Evolutionary conservation across 2,113 vertebrate genomes (phyloP).

Genomic region (Pterocles orientalis): DNA sequence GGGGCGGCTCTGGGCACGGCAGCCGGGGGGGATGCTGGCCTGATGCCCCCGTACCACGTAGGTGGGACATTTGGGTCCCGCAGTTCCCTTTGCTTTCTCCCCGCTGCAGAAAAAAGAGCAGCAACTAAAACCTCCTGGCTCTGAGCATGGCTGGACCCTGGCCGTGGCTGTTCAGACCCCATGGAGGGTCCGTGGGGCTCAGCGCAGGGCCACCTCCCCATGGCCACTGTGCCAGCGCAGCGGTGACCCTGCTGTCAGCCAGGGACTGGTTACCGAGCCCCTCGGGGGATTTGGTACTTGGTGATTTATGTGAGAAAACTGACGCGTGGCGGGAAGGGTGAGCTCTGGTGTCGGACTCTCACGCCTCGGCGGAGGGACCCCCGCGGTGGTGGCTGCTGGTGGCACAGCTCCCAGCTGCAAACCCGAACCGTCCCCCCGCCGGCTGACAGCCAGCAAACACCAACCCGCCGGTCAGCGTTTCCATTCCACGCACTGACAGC

Average conservation of each 20-base stretch:
- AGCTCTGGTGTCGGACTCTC: background rate
- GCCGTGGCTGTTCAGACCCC: accelerated
- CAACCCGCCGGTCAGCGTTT: background rate
- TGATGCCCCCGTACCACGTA: accelerated
- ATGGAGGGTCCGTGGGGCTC: background rate
- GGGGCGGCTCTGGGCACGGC: background rate
- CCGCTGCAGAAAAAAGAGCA: background rate
- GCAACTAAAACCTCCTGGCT: accelerated
- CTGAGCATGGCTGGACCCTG: accelerated
- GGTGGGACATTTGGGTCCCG: background rate
- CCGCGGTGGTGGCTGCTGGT: background rate
- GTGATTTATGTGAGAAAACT: background rate
- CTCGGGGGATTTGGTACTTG: background rate
- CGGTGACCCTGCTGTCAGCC: background rate
- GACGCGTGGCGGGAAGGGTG: accelerated
- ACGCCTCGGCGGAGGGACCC: background rate
- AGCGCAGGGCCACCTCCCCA: background rate
- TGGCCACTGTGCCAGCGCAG: background rate
- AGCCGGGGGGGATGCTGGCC: accelerated
- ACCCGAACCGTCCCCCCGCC: accelerated
- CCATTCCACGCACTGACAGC: background rate
- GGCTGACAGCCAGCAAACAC: background rate
- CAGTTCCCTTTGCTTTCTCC: background rate
- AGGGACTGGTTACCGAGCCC: background rate
- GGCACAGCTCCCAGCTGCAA: background rate